phyloP scores from a whole-genome alignment of 2,888 invertebrate genomes.

The Hydraecia micacea region DNA sequence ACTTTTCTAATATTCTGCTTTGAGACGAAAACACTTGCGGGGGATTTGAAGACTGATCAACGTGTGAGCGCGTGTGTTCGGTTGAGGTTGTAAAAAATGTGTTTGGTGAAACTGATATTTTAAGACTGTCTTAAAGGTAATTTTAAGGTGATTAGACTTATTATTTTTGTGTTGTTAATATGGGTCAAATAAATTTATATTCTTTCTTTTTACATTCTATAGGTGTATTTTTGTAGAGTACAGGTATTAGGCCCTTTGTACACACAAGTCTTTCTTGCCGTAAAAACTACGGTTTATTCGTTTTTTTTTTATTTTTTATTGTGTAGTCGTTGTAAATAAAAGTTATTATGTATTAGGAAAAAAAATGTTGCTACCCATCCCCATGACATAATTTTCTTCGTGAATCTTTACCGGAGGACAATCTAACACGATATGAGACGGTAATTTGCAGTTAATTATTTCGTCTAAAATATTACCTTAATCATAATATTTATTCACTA shows the following conservation, averaged over 20 bases:
- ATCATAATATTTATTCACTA: neutral
- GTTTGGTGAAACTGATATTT: neutral
- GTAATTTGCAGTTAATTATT: neutral
- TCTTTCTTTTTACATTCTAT: neutral
- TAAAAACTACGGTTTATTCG: no score
- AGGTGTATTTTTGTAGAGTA: neutral
- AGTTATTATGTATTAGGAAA: no score
- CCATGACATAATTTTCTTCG: neutral
- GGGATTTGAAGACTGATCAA: slow-evolving; percentile 77
- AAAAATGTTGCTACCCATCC: neutral
- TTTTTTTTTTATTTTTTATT: no score
- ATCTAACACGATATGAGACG: neutral
- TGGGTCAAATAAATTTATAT: neutral
- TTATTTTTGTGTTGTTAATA: neutral
- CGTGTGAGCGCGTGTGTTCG: slow-evolving; percentile 40
- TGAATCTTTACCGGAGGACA: neutral
- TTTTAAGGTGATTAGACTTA: neutral
- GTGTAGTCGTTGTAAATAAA: no score
- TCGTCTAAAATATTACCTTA: neutral
- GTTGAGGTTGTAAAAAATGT: slow-evolving; percentile 6
- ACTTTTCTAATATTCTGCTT: slow-evolving; percentile 89
- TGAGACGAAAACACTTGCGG: slow-evolving; percentile 79
- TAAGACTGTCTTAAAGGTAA: neutral
- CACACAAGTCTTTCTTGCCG: no score
- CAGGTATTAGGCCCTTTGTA: no score